Evolutionary conservation across 2,797 vertebrate species (phyloP), one percentile per base, ranked within the genome.

Genomic region (Xiphophorus birchmanni): DNA sequence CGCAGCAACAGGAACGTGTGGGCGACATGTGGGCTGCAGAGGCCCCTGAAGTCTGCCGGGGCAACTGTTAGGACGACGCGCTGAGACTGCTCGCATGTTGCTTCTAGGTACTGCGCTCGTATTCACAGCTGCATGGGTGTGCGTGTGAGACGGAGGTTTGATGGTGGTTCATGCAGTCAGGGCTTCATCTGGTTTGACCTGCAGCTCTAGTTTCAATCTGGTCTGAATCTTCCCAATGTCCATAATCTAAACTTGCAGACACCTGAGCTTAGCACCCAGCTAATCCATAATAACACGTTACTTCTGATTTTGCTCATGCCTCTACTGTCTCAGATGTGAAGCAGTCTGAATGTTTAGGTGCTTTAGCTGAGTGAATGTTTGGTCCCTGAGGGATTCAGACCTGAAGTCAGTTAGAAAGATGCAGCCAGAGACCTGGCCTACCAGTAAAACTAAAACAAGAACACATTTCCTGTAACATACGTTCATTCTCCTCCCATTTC

Each of bases 381-480:
- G 37, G 58, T 92, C 92, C 93, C 93, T 82, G 50, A 90, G 89
- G 93, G 87, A 82, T 86, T 92, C 54, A 87, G 79, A 88, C 73
- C 73, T 82, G 67, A 83, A 85, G 81, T 91, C 90, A 86, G 92
- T 94, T 93, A 78, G 86, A 88, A 93, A 90, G 93, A 92, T 93
- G 91, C 87, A 90, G 90, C 84, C 79, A 86, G 75, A 92, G 87
- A 91, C 81, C 84, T 86, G 79, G 85, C n/a, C 76, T 87, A 92
- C 91, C 88, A 87, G 92, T 89, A 89, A 90, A 84, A 90, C 87
- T 91, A 93, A 92, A 94, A 93, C 81, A 89, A 93, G 87, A 93
- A 85, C 90, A 90, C 76, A 60, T 93, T 95, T 95, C 94, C 94
- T 90, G 93, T 92, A 93, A 93, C 91, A 92, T 90, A 90, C 84